Percentiles rank a stretch among this genome's conserved stretches.
These are phyloP conservation scores for Glaucidium brasilianum DNA, from an alignment of 2,113 vertebrate genomes.

Conservation along the genomic window DNA sequence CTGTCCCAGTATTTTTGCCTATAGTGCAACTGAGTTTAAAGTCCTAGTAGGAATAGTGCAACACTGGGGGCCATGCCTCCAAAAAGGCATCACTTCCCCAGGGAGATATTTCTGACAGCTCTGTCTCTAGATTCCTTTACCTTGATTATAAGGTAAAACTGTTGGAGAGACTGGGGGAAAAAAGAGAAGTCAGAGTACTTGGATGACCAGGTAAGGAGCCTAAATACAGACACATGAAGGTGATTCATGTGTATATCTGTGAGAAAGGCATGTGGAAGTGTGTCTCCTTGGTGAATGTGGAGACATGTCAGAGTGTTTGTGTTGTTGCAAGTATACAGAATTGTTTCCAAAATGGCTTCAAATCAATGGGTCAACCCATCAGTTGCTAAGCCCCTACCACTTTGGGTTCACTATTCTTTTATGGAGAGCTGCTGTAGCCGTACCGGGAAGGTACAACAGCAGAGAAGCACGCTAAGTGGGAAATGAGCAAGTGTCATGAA, in stretches of 20 bases:
- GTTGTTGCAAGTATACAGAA: background rate
- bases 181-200: background rate
- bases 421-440: background rate
- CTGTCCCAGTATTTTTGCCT: background rate
- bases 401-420: background rate
- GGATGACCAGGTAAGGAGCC: background rate
- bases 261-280: background rate
- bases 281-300: background rate
- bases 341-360: background rate
- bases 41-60: background rate
- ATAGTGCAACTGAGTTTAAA: background rate
- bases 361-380: background rate
- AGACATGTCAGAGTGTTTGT: background rate
- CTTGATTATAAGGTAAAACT: background rate
- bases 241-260: rapidly evolving
- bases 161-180: background rate
- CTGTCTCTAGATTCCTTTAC: background rate
- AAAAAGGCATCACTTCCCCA: background rate
- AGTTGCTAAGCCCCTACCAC: background rate
- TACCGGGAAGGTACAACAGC: background rate
- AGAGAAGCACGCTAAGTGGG: background rate
- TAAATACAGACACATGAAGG: rapidly evolving
- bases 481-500: background rate
- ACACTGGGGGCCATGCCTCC: rapidly evolving
- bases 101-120: background rate